Evolutionary conservation across 1,140 invertebrate genomes (phyloP).

Genomic region (Harpegnathos saltator): DNA sequence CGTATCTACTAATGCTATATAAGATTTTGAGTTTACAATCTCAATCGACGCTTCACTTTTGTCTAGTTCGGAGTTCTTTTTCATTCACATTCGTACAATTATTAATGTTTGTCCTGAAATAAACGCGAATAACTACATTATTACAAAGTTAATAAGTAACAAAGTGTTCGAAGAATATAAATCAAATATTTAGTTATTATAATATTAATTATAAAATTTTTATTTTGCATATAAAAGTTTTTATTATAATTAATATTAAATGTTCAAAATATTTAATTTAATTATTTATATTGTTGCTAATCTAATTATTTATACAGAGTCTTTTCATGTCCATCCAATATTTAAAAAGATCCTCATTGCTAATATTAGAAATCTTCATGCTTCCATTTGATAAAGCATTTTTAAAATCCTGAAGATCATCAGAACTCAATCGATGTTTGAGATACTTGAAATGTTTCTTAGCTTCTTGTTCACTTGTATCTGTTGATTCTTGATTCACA

Average conservation of each 20-base stretch:
- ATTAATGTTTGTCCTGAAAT: neutral
- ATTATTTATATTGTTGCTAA: neutral
- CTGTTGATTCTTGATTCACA: neutral
- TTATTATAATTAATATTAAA: no score
- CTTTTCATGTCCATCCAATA: constrained; percentile 1
- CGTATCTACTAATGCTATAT: neutral
- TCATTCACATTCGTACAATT: neutral
- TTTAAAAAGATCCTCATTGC: neutral
- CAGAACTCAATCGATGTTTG: neutral
- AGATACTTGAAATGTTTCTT: neutral
- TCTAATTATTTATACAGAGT: no score
- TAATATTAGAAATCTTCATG: neutral
- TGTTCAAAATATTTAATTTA: neutral
- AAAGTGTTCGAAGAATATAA: neutral
- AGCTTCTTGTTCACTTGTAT: neutral
- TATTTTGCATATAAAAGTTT: neutral
- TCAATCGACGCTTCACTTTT: neutral
- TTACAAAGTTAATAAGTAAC: neutral
- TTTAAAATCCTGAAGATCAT: neutral
- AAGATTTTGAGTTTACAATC: neutral
- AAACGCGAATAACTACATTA: neutral
- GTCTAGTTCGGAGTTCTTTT: neutral
- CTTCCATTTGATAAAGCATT: constrained; percentile 3
- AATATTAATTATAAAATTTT: constrained; percentile 11
- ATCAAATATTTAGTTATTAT: constrained; percentile 10